A percentile compares a stretch with the other conserved stretches of the same genome.
These are phyloP conservation scores for Escarpia spicata DNA, from an alignment of 2,888 invertebrate species.

Conservation along the genomic window DNA sequence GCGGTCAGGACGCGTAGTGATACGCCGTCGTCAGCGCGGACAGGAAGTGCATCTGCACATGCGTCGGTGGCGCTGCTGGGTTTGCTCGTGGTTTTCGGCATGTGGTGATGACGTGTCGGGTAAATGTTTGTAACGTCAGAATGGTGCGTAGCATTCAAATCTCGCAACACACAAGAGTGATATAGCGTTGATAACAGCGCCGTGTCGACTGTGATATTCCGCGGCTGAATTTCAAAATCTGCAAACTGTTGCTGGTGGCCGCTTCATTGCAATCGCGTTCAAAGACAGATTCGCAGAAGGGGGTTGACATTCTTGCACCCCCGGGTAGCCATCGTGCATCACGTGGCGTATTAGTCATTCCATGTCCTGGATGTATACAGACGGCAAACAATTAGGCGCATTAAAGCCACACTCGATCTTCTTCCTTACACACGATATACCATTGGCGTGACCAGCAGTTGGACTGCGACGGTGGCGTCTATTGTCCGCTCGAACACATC, in stretches of 20 bases:
- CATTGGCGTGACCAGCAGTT: background rate
- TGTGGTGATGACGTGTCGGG: background rate
- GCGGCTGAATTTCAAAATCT: background rate
- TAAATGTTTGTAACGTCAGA: background rate
- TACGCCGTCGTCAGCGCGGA: background rate
- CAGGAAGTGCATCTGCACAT: background rate
- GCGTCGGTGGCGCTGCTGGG: background rate
- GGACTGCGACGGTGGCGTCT: background rate
- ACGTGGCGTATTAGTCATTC: background rate
- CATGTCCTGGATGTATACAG: background rate
- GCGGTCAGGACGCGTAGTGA: constrained; percentile 11
- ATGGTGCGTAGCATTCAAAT: too few relatives aligned
- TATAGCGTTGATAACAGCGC: background rate
- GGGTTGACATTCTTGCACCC: background rate
- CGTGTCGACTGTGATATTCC: background rate
- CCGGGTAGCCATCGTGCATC: background rate
- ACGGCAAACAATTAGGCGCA: background rate
- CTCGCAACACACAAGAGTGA: background rate
- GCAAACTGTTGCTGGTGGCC: background rate
- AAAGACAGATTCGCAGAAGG: background rate
- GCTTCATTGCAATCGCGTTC: background rate
- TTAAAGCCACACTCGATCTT: background rate
- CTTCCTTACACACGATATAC: background rate
- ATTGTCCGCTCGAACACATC: background rate
- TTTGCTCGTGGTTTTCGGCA: background rate